These are phyloP conservation scores for Tridacna gigas DNA, from an alignment of 2,888 invertebrate species.

Conservation along the genomic window DNA sequence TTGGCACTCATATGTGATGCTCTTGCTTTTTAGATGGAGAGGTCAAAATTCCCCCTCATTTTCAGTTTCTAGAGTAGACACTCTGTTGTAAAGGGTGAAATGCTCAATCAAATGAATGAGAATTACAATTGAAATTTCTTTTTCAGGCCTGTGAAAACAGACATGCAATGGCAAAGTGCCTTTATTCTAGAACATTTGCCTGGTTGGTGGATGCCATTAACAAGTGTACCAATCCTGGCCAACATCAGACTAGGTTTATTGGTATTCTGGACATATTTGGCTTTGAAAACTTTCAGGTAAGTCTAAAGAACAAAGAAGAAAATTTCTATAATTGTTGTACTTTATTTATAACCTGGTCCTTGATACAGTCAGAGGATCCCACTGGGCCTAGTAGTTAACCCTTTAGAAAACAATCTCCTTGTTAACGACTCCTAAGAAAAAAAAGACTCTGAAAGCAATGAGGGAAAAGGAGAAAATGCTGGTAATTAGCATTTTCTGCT, in stretches of 20 bases:
- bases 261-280: slow-evolving; percentile 82
- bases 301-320: not conserved
- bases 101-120: too few relatives aligned
- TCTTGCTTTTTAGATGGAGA: too few relatives aligned
- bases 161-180: slow-evolving; percentile 82
- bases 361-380: too few relatives aligned
- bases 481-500: too few relatives aligned
- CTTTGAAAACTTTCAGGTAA: slow-evolving; percentile 82
- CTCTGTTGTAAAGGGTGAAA: not conserved
- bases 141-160: slow-evolving; percentile 80
- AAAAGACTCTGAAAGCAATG: too few relatives aligned
- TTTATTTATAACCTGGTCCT: too few relatives aligned
- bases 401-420: too few relatives aligned
- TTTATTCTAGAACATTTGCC: slow-evolving; percentile 81
- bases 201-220: slow-evolving; percentile 82
- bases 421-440: too few relatives aligned
- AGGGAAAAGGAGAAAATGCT: too few relatives aligned
- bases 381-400: too few relatives aligned
- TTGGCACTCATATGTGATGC: too few relatives aligned
- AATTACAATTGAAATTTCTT: not conserved
- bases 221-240: slow-evolving; percentile 81
- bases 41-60: too few relatives aligned
- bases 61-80: not conserved
- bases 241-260: slow-evolving; percentile 76
- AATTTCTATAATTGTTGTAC: not conserved